Evolutionary conservation across 2,113 vertebrate genomes (phyloP), one percentile per base, ranked within the genome.

Genomic region (Dipodomys spectabilis): DNA sequence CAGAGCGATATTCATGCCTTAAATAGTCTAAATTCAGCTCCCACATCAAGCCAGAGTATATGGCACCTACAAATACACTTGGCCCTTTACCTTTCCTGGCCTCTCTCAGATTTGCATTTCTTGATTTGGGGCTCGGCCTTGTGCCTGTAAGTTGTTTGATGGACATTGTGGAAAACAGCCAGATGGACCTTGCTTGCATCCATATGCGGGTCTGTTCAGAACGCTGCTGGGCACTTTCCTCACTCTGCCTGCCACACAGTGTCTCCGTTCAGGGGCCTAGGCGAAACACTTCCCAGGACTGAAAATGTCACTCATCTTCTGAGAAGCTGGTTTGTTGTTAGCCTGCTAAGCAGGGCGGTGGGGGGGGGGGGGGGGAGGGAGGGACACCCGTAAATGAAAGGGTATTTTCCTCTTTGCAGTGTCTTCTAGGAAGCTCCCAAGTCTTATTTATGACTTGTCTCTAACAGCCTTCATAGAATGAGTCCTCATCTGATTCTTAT

Each of bases 1-100:
- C 91, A 44, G 94, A 87, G 82, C 90, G 25, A 67, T 64, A 10
- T 19, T 57, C 45, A 1, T 68, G 12, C 19, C 45, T 19, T 86
- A 65, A 73, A 77, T 78, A 83, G 60, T 84, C 89, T 67, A 87
- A 45, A 69, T 94, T 69, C 88, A 73, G 82, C 78, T 90, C 73
- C 68, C 83, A 45, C 64, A 85, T 69, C 1, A 28, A 81, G 22
- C n/a, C 49, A 57, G 60, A 10, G 67, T 32, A 5, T 35, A 23
- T 49, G 13, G 13, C 16, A 80, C n/a, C 87, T 67, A 3, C 32
- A 44, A 13, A 60, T 35, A 10, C 45, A 32, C 20, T 44, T 39
- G n/a, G 30, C 68, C 60, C 53, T 57, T 57, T 23, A 4, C 77
- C 44, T 32, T 44, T 68, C 73, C 64, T 57, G 22, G 39, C 49